A percentile compares a stretch with the other conserved stretches of the same genome.
phyloP scores from a whole-genome alignment of 64 coral and sea anemone species.

The Acropora tenuis region DNA sequence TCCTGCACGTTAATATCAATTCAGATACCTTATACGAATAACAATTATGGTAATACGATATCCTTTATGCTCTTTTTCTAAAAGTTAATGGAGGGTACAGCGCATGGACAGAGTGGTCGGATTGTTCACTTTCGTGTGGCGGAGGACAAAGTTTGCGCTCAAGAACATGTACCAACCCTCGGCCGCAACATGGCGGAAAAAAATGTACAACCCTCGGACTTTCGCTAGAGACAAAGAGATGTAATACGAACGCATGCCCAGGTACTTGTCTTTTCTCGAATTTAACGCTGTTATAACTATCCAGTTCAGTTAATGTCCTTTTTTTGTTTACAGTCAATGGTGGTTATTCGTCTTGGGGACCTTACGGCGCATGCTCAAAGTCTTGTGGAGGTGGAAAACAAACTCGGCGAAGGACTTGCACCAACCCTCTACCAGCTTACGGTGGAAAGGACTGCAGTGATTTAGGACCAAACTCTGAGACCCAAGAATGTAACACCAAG shows the following conservation, averaged over 20 bases:
- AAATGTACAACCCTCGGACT: constrained; percentile 5
- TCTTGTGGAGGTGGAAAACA: constrained; percentile 58
- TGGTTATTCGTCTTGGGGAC: constrained; percentile 43
- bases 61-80: too few relatives aligned
- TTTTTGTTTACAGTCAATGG: constrained; percentile 32
- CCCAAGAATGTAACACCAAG: background rate
- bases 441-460: constrained; percentile 52
- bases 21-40: too few relatives aligned
- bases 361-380: constrained; percentile 23
- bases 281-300: background rate
- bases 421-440: constrained; percentile 48
- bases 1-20: too few relatives aligned
- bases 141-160: background rate
- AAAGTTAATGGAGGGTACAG: constrained; percentile 25
- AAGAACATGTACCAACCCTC: constrained; percentile 29
- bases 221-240: background rate
- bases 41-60: too few relatives aligned
- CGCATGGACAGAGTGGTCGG: constrained; percentile 15
- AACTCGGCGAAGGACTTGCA: constrained; percentile 49
- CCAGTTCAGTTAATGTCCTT: background rate
- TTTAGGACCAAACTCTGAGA: background rate
- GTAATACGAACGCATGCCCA: background rate
- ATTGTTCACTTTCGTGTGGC: constrained; percentile 28
- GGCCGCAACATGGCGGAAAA: background rate
- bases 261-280: background rate